Evolutionary conservation across 2,888 invertebrate species (phyloP).

Genomic region (Cerceris ruficornis): DNA sequence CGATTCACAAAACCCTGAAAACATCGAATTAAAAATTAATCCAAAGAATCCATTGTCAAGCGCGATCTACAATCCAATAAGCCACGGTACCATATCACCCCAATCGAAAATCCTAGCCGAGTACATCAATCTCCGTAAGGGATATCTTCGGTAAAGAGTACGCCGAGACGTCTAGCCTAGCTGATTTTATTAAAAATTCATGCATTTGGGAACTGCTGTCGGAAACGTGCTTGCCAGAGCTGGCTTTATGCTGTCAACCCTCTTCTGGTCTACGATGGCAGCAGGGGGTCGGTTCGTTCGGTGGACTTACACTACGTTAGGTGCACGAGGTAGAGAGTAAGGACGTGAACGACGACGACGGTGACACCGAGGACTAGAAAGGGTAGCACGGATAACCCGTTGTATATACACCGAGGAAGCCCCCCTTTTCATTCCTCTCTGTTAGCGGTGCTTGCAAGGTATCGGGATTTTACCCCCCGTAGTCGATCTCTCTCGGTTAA

Average conservation of each 20-base stretch:
- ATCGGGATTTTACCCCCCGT: slow-evolving; percentile 60
- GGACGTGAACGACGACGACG: slow-evolving; percentile 30
- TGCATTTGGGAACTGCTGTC: slow-evolving; percentile 66
- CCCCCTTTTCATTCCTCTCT: slow-evolving; percentile 6
- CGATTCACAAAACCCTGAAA: no score
- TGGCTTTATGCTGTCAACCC: slow-evolving; percentile 71
- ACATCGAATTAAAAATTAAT: no score
- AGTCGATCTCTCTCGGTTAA: slow-evolving; percentile 35
- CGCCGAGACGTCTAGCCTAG: slow-evolving; percentile 50
- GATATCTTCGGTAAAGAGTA: background rate
- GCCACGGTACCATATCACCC: no score
- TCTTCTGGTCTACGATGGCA: slow-evolving; percentile 56
- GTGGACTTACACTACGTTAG: slow-evolving; percentile 39
- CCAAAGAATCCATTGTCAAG: no score
- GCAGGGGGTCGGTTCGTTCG: slow-evolving; percentile 44
- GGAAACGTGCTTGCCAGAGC: slow-evolving; percentile 56
- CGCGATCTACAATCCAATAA: no score
- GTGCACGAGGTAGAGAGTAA: slow-evolving; percentile 36
- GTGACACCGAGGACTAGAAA: slow-evolving; percentile 20
- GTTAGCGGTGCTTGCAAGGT: slow-evolving; percentile 42
- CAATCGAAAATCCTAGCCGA: background rate
- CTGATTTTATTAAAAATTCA: slow-evolving; percentile 73
- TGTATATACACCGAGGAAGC: background rate
- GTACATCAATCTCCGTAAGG: background rate
- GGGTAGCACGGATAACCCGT: slow-evolving; percentile 24